Conservation (phyloP, 1,140 invertebrate species). For the Drosophila mayri region DNA sequence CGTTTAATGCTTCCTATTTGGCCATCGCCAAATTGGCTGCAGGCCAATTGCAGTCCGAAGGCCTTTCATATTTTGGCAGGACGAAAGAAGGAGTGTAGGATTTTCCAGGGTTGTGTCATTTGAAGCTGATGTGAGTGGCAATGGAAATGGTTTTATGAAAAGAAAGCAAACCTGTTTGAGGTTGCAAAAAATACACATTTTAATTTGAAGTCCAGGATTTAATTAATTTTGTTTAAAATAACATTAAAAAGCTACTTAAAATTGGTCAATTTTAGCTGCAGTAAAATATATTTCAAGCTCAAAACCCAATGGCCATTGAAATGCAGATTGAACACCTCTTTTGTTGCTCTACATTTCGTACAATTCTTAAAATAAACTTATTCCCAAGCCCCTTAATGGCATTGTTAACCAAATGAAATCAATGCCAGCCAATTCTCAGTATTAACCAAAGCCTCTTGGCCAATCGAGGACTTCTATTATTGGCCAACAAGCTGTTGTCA, state of each 20-base stretch:
- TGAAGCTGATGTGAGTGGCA: constrained; percentile 5
- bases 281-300: neutral
- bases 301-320: neutral
- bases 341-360: neutral
- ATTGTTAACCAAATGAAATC: constrained; percentile 25
- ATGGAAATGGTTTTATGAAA: neutral
- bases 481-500: constrained; percentile 14
- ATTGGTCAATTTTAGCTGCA: neutral
- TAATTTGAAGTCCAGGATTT: neutral
- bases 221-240: neutral
- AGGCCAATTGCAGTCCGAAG: constrained; percentile 35
- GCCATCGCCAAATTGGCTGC: constrained; percentile 29
- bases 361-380: neutral
- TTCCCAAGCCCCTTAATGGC: constrained; percentile 4
- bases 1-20: constrained; percentile 18
- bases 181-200: neutral
- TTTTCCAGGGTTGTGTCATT: constrained; percentile 14
- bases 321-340: neutral
- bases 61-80: constrained; percentile 15
- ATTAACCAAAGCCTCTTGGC: constrained; percentile 20
- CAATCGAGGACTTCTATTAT: constrained; percentile 5
- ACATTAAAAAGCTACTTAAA: neutral
- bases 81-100: constrained; percentile 3
- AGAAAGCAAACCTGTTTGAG: too few relatives aligned
- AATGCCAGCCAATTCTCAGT: constrained; percentile 12